Percentiles rank a stretch among this genome's conserved stretches.
These are phyloP conservation scores for Odontesthes bonariensis DNA, from an alignment of 2,113 vertebrate genomes.

Conservation along the genomic window DNA sequence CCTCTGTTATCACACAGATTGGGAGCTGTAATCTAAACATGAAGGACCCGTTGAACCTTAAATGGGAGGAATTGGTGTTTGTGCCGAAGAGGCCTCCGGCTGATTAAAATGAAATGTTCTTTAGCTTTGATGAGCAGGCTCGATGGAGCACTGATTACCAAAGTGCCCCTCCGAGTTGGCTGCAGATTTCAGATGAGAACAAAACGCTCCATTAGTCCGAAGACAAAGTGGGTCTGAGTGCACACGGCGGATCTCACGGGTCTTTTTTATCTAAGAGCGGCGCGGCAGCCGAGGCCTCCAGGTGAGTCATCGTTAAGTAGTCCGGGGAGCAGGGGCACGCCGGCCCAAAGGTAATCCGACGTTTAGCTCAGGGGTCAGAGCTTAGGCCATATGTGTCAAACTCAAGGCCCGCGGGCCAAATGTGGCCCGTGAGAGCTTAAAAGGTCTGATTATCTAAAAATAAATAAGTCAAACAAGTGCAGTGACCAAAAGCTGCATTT, in stretches of 20 bases:
- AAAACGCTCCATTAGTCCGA: conserved; percentile 1
- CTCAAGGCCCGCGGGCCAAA: too few relatives aligned
- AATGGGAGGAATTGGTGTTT: conserved; percentile 10
- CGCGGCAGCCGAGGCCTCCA: too few relatives aligned
- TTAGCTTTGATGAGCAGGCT: conserved; percentile 15
- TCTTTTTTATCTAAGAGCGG: neutral
- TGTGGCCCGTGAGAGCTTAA: too few relatives aligned
- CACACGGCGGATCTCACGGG: neutral
- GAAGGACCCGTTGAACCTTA: neutral
- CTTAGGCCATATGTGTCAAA: too few relatives aligned
- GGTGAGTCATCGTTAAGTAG: neutral
- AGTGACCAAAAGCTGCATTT: too few relatives aligned
- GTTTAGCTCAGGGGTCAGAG: conserved; percentile 11
- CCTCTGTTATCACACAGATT: neutral
- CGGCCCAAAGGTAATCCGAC: neutral
- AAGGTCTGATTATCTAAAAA: too few relatives aligned
- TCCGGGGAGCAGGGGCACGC: neutral
- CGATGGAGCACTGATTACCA: conserved; percentile 23
- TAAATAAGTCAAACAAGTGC: too few relatives aligned
- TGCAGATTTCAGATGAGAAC: conserved; percentile 2
- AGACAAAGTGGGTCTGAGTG: neutral
- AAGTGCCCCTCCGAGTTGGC: conserved; percentile 25
- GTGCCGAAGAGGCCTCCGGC: neutral
- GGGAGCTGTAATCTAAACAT: neutral
- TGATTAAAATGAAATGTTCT: conserved; percentile 43